These are phyloP conservation scores for Oeneis ivallda DNA, from an alignment of 2,888 invertebrate species.

Conservation along the genomic window DNA sequence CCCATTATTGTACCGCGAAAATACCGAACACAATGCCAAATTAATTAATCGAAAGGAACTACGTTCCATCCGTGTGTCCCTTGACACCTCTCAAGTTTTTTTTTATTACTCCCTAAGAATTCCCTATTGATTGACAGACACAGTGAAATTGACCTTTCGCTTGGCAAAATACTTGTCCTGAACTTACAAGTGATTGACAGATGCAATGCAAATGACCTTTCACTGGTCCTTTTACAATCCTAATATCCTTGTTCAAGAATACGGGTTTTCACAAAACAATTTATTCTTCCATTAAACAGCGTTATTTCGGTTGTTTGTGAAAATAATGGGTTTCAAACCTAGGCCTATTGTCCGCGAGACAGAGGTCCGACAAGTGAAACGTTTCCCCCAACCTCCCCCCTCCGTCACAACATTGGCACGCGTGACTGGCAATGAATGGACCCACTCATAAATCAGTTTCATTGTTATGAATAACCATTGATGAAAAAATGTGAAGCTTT, in stretches of 20 bases:
- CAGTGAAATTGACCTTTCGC: too few relatives aligned
- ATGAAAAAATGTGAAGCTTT: slow-evolving; percentile 20
- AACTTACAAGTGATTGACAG: neutral
- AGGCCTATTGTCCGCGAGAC: slow-evolving; percentile 42
- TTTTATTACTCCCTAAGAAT: too few relatives aligned
- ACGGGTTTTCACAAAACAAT: slow-evolving; percentile 10
- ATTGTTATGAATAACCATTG: slow-evolving; percentile 31
- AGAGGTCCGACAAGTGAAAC: slow-evolving; percentile 33
- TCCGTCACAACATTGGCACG: slow-evolving; percentile 18
- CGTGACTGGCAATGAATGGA: slow-evolving; percentile 30
- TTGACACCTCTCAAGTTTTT: too few relatives aligned
- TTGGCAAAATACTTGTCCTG: too few relatives aligned
- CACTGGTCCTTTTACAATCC: too few relatives aligned
- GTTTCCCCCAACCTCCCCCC: neutral
- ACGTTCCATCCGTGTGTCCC: too few relatives aligned
- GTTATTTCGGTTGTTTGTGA: slow-evolving; percentile 36
- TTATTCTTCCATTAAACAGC: slow-evolving; percentile 25
- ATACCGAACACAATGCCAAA: too few relatives aligned
- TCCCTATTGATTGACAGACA: too few relatives aligned
- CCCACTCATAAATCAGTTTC: slow-evolving; percentile 31
- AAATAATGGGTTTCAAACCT: slow-evolving; percentile 22
- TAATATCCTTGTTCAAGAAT: too few relatives aligned
- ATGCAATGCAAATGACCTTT: neutral
- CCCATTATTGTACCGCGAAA: too few relatives aligned
- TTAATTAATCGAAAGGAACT: too few relatives aligned